Evolutionary conservation across 2,797 vertebrate genomes (phyloP).

Genomic region (Prunella strophiata): DNA sequence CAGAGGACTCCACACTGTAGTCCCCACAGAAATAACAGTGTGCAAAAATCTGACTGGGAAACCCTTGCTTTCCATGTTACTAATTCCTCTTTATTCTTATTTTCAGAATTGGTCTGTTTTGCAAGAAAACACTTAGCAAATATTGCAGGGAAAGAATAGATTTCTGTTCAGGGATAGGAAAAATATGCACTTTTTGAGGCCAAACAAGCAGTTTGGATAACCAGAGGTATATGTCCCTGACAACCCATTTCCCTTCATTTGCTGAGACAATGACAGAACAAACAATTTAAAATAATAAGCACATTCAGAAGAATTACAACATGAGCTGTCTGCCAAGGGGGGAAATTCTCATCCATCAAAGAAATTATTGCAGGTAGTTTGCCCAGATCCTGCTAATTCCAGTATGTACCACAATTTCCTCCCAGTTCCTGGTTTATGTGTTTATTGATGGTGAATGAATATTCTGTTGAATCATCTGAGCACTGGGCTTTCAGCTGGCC

Average conservation of each 20-base stretch:
- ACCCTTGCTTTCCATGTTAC: not conserved
- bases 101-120: not conserved
- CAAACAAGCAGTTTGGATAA: not conserved
- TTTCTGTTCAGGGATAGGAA: not conserved
- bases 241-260: not conserved
- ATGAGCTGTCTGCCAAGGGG: not conserved
- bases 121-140: not conserved
- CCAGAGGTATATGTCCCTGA: not conserved
- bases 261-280: not conserved
- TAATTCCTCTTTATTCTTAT: not conserved
- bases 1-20: not conserved
- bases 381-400: not conserved
- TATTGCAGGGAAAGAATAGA: not conserved
- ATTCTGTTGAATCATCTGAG: not conserved
- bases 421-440: not conserved
- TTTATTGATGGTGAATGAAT: not conserved
- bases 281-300: not conserved
- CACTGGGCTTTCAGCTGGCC: not conserved
- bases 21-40: not conserved
- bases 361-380: not conserved
- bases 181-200: not conserved
- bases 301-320: not conserved
- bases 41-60: not conserved
- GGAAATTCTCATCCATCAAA: not conserved
- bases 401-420: not conserved